Percentiles rank a stretch among this genome's conserved stretches.
Conservation (phyloP, 2,888 invertebrate species). For the Crossocerus cetratus region DNA sequence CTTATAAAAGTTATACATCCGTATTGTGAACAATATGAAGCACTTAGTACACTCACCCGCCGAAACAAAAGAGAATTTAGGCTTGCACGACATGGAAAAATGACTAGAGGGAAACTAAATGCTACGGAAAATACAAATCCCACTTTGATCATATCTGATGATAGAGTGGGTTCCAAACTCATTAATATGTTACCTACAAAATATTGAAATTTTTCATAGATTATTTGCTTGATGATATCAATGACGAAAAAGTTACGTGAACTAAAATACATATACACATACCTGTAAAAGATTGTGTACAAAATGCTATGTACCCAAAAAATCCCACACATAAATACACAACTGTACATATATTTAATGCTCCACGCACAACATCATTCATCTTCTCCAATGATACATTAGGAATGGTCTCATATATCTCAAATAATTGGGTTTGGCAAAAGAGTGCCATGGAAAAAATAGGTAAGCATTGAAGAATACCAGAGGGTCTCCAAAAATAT, state of each 20-base stretch:
- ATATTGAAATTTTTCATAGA: not conserved
- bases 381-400: conserved; percentile 93
- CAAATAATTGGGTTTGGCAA: conserved; percentile 97
- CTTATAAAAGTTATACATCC: conserved; percentile 77
- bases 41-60: conserved; percentile 80
- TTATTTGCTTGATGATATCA: not conserved
- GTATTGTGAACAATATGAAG: conserved; percentile 83
- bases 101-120: conserved; percentile 96
- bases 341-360: conserved; percentile 93
- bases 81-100: conserved; percentile 97
- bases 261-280: conserved; percentile 30
- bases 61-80: conserved; percentile 93
- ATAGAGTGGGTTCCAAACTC: conserved; percentile 88
- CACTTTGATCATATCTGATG: conserved; percentile 93
- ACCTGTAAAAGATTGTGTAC: conserved; percentile 86
- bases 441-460: conserved; percentile 98
- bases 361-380: conserved; percentile 91
- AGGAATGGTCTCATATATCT: conserved; percentile 93
- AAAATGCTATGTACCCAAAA: conserved; percentile 95
- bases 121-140: conserved; percentile 97
- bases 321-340: conserved; percentile 95
- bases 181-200: conserved; percentile 92
- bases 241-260: not conserved
- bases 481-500: conserved; percentile 89
- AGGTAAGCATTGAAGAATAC: conserved; percentile 93